Evolutionary conservation across 2,113 vertebrate species (phyloP), one percentile per base, ranked within the genome.

Genomic region (Drymodes brunneopygia): DNA sequence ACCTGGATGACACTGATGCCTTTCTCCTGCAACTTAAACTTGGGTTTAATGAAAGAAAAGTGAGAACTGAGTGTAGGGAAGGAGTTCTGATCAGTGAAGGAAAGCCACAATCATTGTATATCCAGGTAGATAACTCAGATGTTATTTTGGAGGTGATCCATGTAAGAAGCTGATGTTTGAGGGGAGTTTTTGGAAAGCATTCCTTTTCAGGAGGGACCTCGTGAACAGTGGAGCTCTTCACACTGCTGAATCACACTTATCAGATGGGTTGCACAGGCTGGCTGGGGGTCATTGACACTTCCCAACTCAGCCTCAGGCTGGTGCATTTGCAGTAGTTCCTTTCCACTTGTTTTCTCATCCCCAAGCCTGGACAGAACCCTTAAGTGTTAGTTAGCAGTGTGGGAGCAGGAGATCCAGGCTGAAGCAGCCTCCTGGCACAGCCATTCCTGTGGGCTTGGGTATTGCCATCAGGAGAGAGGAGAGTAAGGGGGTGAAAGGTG

Each of bases 251-350:
- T 54, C 5, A 3, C 4, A 1, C 10, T 35, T 21, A 31, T 17
- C 15, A 50, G 33, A 6, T 3, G 7, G n/a, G 21, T 28, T 45
- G 22, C 61, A 67, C 53, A n/a, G n/a, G 10, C 36, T 72, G 53
- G 8, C 14, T 57, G 54, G 21, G 42, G 5, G 1, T 15, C 28
- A 0, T 0, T 66, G 47, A 19, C 3, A 3, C 51, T 81, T 70
- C 36, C 25, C 73, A 74, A 2, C 40, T 53, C 33, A 48, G 29
- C 25, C 38, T 75, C 17, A 77, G 54, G 33, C 58, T 25, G 24
- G 8, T 72, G n/a, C 25, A 17, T 75, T 65, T 74, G 31, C 40
- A 69, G 42, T 35, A 22, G 31, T 38, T 81, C 53, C 31, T 78
- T 84, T n/a, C 53, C 24, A 15, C 16, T 53, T 36, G 6, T 51